phyloP scores from a whole-genome alignment of 2,113 vertebrate genomes.

The Sterrhoptilus dennistouni region DNA sequence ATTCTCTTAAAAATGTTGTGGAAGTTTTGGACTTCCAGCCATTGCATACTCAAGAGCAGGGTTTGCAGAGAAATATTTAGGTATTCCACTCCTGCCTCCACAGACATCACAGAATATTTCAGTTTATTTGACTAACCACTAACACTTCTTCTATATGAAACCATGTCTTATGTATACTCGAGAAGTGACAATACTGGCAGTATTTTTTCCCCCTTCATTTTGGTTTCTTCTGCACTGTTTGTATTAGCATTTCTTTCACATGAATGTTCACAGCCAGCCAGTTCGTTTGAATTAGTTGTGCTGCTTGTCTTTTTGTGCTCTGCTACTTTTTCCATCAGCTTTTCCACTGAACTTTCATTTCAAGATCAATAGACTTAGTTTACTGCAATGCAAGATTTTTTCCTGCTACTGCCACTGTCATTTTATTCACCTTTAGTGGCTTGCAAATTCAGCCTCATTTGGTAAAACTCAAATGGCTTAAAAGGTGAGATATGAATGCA shows the following conservation, averaged over 20 bases:
- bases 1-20: not conserved
- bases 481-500: not conserved
- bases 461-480: not conserved
- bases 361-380: constrained; percentile 17
- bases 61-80: not conserved
- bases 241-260: constrained; percentile 32
- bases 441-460: not conserved
- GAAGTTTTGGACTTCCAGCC: not conserved
- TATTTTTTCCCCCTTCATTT: not conserved
- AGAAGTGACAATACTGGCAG: not conserved
- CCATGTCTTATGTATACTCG: fast-evolving
- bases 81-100: not conserved
- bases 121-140: not conserved
- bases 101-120: not conserved
- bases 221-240: not conserved
- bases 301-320: constrained; percentile 31
- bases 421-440: not conserved
- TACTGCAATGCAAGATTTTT: not conserved
- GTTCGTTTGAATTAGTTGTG: not conserved
- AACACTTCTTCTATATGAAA: not conserved
- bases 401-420: not conserved
- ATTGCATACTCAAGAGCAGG: not conserved
- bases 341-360: constrained; percentile 39
- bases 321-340: constrained; percentile 41
- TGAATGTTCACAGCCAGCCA: not conserved